Evolutionary conservation across 2,113 vertebrate species (phyloP).

Genomic region (Chaenocephalus aceratus): DNA sequence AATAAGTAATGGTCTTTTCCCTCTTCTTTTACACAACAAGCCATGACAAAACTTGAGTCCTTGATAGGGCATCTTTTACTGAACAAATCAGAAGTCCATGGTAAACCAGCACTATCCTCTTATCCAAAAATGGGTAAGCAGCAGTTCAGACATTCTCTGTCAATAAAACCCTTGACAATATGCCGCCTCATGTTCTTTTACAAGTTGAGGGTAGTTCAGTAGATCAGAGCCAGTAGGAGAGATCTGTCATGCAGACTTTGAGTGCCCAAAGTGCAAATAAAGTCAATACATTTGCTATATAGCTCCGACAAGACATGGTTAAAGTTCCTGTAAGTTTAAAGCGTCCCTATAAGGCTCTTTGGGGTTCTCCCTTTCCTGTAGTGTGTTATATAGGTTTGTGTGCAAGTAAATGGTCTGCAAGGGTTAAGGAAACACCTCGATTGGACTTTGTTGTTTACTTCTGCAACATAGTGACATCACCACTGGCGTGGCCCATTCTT

Average conservation of each 20-base stretch:
- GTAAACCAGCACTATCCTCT: background rate
- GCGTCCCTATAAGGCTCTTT: no score
- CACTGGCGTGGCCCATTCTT: no score
- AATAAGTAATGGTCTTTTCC: background rate
- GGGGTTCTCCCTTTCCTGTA: no score
- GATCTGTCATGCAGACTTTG: background rate
- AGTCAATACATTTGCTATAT: background rate
- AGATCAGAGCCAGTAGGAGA: background rate
- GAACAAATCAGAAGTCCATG: background rate
- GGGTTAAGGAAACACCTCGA: no score
- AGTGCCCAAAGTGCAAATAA: background rate
- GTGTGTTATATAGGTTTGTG: no score
- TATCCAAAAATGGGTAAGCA: background rate
- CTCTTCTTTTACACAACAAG: background rate
- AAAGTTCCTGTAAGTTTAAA: background rate
- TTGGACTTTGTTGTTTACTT: no score
- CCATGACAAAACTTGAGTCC: background rate
- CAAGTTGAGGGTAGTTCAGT: slow-evolving; percentile 21
- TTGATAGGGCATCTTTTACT: background rate
- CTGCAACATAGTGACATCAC: no score
- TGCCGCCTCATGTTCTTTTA: background rate
- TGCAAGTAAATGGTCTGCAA: no score
- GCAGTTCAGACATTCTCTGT: background rate
- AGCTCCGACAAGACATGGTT: background rate
- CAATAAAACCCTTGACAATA: slow-evolving; percentile 5